These are phyloP conservation scores for Nyctibius grandis DNA, from an alignment of 2,797 vertebrate genomes.

Conservation along the genomic window DNA sequence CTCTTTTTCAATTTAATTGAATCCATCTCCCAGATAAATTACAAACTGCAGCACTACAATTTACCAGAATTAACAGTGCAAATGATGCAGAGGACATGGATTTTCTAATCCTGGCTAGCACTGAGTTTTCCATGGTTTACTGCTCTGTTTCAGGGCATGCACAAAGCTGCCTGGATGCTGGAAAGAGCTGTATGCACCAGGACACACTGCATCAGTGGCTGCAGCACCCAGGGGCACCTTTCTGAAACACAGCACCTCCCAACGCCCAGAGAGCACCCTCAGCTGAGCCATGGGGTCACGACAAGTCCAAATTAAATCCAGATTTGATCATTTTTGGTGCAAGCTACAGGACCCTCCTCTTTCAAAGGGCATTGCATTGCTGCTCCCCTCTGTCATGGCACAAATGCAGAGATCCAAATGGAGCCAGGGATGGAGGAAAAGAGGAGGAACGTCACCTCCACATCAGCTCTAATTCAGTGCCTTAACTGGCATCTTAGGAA, in stretches of 20 bases:
- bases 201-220: background rate
- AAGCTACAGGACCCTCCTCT: background rate
- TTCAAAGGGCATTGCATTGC: background rate
- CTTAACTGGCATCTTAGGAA: background rate
- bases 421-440: background rate
- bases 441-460: background rate
- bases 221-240: background rate
- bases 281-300: accelerated
- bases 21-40: conserved; percentile 23
- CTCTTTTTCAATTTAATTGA: conserved; percentile 42
- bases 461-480: background rate
- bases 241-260: background rate
- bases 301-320: background rate
- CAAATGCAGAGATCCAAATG: background rate
- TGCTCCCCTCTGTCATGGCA: background rate
- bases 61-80: background rate
- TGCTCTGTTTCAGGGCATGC: background rate
- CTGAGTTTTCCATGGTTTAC: background rate
- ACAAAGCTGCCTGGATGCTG: background rate
- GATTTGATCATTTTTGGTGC: background rate
- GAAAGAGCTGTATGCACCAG: background rate
- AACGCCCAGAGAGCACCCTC: accelerated
- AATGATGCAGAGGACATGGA: background rate
- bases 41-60: conserved; percentile 17
- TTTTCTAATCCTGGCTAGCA: background rate